Evolutionary conservation across 2,797 vertebrate species (phyloP).

Genomic region (Neoniphon sammara): DNA sequence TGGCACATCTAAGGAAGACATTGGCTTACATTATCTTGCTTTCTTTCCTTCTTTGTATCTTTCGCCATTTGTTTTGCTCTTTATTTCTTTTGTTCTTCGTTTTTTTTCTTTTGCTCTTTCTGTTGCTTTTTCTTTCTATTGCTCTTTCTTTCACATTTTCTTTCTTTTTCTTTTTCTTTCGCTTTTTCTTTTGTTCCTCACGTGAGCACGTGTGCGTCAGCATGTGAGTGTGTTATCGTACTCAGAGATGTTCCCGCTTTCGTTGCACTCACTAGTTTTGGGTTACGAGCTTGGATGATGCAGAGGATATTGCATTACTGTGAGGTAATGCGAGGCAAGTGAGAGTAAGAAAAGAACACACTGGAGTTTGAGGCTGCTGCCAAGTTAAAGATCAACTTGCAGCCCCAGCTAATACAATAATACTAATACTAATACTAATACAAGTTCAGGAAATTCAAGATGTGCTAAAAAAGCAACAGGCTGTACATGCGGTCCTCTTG

Average conservation of each 20-base stretch:
- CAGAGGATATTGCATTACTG: constrained; percentile 42
- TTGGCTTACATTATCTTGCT: constrained; percentile 28
- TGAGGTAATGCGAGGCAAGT: constrained; percentile 24
- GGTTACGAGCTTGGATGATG: constrained; percentile 35
- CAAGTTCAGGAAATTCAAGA: too few relatives aligned
- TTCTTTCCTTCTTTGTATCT: background rate
- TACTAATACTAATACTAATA: too few relatives aligned
- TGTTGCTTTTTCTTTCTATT: background rate
- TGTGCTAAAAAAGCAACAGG: background rate
- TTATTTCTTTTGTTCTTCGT: background rate
- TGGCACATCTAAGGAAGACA: constrained; percentile 40
- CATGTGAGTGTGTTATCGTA: constrained; percentile 8
- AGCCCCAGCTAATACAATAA: constrained; percentile 6
- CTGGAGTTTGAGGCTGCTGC: constrained; percentile 30
- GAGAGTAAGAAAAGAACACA: background rate
- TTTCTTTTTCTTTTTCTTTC: background rate
- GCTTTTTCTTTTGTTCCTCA: background rate
- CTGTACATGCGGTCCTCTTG: background rate
- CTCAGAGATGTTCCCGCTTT: constrained; percentile 6
- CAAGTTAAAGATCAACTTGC: constrained; percentile 42
- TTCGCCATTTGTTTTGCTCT: background rate
- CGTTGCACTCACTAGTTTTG: constrained; percentile 24
- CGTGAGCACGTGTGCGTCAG: background rate
- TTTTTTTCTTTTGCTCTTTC: background rate
- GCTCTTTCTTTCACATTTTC: background rate